These are phyloP conservation scores for Chascanopsetta lugubris DNA, from an alignment of 2,113 vertebrate species.

Conservation along the genomic window DNA sequence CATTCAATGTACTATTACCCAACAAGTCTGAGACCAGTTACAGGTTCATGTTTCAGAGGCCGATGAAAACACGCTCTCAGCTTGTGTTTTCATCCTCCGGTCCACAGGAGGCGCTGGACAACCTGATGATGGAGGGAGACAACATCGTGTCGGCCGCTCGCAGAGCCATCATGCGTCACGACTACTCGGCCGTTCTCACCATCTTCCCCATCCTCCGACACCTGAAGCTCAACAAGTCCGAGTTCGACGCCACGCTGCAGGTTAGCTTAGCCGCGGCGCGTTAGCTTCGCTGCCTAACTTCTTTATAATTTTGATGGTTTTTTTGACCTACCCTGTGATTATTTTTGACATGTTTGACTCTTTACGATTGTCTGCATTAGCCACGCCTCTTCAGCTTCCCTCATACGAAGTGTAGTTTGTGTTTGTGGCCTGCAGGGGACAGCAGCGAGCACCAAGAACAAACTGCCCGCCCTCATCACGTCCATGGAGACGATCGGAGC, in stretches of 20 bases:
- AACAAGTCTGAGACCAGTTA: no score
- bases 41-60: no score
- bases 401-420: background rate
- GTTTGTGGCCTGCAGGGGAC: constrained; percentile 84
- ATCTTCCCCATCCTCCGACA: constrained; percentile 96
- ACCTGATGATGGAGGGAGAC: constrained; percentile 96
- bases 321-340: no score
- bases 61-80: no score
- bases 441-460: constrained; percentile 98
- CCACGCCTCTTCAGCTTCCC: no score
- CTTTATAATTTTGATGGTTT: no score
- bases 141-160: constrained; percentile 92
- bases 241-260: constrained; percentile 96
- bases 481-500: constrained; percentile 97
- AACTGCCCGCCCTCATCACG: constrained; percentile 93
- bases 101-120: constrained; percentile 91
- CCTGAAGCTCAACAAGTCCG: constrained; percentile 94
- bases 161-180: constrained; percentile 91
- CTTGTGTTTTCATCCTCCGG: background rate
- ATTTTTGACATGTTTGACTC: no score
- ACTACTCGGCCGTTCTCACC: constrained; percentile 94
- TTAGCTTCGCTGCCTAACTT: no score
- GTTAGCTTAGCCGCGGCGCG: constrained; percentile 58
- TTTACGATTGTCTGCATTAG: constrained; percentile 59
- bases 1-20: no score